Evolutionary conservation across 53 echinoderm and acorn worm species (phyloP), one percentile per base, ranked within the genome.

Genomic region (Echinarachnius parma): DNA sequence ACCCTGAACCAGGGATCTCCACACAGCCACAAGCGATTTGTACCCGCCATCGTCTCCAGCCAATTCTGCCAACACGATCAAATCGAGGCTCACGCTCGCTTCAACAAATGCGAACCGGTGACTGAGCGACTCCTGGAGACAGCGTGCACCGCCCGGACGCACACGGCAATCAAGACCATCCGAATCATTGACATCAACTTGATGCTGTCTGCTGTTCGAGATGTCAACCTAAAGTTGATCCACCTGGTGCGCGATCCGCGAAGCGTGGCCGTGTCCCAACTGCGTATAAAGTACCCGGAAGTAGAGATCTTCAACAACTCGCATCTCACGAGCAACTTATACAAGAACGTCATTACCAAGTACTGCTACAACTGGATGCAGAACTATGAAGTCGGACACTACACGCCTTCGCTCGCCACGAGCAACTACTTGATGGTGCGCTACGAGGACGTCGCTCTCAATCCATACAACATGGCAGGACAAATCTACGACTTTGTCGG

Each of bases 241-340:
- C n/a, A n/a, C n/a, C n/a, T n/a, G n/a, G n/a, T n/a, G n/a, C n/a
- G n/a, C n/a, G n/a, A n/a, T n/a, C n/a, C n/a, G n/a, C 52, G 90
- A 3, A 85, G 86, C 4, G 79, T 90, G 82, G 75, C 74, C 0
- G 75, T 84, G n/a, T 90, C 90, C 36, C 64, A 85, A 13, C 23
- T 89, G 35, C 62, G 31, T 2, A 61, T 78, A 25, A 13, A 42
- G 7, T 9, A 9, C 8, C 31, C 45, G 9, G 48, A 70, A 5
- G 60, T 65, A 8, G 3, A 19, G 22, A 14, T 80, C 5, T 80
- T 47, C 49, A 53, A 80, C 34, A 60, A 59, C 4, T 30, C 70
- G 9, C 59, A 80, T 59, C 26, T 80, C 15, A 80, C 58, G 1
- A 34, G 27, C 2, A 71, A n/a, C n/a, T n/a, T 59, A 21, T 52